phyloP scores from a whole-genome alignment of 2,888 invertebrate genomes.

The Acanthoscelides obtectus region DNA sequence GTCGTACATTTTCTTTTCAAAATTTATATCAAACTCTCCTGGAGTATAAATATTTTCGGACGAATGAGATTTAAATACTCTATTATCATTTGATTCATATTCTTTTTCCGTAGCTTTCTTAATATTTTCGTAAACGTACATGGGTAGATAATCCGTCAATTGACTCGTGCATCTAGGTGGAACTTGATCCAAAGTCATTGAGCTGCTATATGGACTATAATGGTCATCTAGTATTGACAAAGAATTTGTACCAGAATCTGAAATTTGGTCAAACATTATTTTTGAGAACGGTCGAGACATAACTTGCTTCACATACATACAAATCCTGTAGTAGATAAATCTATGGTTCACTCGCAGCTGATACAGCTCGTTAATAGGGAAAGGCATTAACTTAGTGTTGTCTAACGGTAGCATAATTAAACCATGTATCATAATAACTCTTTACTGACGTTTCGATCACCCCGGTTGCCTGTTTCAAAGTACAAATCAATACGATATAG shows the following conservation, averaged over 20 bases:
- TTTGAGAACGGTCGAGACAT: no score
- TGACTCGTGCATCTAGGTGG: constrained; percentile 34
- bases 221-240: background rate
- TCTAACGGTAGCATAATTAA: no score
- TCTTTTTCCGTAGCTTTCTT: constrained; percentile 29
- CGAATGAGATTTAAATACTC: constrained; percentile 33
- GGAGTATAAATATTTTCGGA: constrained; percentile 28
- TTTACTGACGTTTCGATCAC: no score
- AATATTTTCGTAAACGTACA: constrained; percentile 32
- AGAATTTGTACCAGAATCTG: constrained; percentile 10
- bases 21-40: constrained; percentile 15
- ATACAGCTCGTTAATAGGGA: no score
- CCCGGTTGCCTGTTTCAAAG: no score
- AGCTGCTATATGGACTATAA: constrained; percentile 14
- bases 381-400: no score
- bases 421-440: no score
- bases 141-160: constrained; percentile 36
- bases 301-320: no score
- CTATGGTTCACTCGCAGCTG: no score
- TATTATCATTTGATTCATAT: constrained; percentile 3
- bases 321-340: no score
- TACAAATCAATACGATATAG: no score
- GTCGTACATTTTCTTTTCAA: constrained; percentile 22
- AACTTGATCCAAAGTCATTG: constrained; percentile 21
- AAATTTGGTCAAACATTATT: constrained; percentile 4